Evolutionary conservation across 2,888 invertebrate genomes (phyloP), one percentile per base, ranked within the genome.

Genomic region (Rhagonycha lutea): DNA sequence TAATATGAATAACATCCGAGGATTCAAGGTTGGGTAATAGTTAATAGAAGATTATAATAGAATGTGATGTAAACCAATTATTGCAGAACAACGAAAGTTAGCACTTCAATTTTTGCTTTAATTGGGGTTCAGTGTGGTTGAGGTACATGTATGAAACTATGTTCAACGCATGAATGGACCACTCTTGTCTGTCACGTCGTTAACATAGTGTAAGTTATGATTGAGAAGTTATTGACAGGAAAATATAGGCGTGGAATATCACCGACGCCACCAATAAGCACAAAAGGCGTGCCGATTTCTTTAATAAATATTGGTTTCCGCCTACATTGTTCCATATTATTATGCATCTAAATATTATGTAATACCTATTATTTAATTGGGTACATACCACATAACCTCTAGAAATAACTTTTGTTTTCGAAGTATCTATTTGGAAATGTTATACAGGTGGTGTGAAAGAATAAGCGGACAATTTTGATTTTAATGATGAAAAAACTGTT

Each of bases 261-360:
- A 61, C 63, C 69, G 72, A 75, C 61, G 74, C 78, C 80, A 74
- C 83, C 83, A 83, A 83, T 83, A 74, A 78, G 78, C 74, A 76
- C 28, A 24, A 62, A 61, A 76, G 83, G 83, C 82, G 82, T 81
- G 80, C 68, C 78, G 67, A 73, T 18, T 32, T 23, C 75, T 77
- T 79, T 80, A 79, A 68, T 75, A 69, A 72, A 73, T 63, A 69
- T 72, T 69, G 32, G 80, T 71, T 65, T 73, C 77, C 81, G 80
- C 83, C 82, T 75, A 74, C 79, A 70, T 74, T 47, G 47, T 47
- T 47, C n/a, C 47, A 47, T 47, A 47, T 47, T 47, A 47, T 47
- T 47, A 47, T 47, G 47, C 47, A 47, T 7, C 7, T n/a, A n/a
- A 47, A 47, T 47, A 8, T 32, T 32, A 2, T 47, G 12, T 47